A percentile compares a stretch with the other conserved stretches of the same genome.
Evolutionary conservation across 2,797 vertebrate genomes (phyloP).

Genomic region (Sparidentex hasta): DNA sequence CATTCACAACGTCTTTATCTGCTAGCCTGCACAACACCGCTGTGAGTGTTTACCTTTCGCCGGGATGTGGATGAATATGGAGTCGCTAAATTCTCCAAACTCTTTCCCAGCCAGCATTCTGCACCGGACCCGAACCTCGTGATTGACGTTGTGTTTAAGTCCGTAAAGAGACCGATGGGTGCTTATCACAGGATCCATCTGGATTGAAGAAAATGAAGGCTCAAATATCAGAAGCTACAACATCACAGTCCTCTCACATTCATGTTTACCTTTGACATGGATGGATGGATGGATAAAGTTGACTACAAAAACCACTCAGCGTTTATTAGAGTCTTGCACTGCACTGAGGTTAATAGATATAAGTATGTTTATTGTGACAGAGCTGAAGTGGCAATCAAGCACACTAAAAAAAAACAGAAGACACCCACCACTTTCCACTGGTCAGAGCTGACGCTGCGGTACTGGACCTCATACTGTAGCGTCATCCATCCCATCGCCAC

Average conservation of each 20-base stretch:
- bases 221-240: neutral
- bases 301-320: neutral
- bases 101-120: conserved; percentile 84
- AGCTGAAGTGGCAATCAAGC: neutral
- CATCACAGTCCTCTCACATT: neutral
- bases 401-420: neutral
- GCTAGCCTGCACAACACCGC: neutral
- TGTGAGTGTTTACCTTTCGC: conserved; percentile 75
- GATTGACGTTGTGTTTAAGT: conserved; percentile 86
- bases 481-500: conserved; percentile 91
- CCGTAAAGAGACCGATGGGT: conserved; percentile 89
- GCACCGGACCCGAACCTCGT: conserved; percentile 91
- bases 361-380: neutral
- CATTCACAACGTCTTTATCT: neutral
- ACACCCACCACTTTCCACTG: conserved; percentile 79
- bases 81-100: conserved; percentile 92
- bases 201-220: conserved; percentile 58
- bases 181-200: conserved; percentile 84
- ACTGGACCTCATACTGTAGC: conserved; percentile 91
- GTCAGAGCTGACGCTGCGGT: conserved; percentile 78
- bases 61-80: conserved; percentile 82
- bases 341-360: neutral
- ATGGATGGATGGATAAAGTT: no score
- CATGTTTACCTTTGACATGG: neutral
- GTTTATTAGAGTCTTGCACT: neutral